A percentile compares a stretch with the other conserved stretches of the same genome.
Evolutionary conservation across 2,797 vertebrate genomes (phyloP).

Genomic region (Silurus lanzhouensis): DNA sequence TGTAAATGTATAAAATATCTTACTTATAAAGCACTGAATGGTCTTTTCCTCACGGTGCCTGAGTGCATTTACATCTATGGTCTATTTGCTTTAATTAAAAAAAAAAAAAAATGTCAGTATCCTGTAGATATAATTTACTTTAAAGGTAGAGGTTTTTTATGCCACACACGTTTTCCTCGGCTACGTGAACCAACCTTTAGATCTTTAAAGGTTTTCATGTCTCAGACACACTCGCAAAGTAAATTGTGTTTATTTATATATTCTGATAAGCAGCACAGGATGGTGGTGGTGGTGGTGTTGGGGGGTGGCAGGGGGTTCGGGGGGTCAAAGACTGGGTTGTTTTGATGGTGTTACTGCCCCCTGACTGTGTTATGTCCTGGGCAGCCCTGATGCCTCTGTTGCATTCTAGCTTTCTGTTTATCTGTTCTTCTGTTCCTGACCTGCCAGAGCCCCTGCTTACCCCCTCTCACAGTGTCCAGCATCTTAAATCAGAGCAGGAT

Average conservation of each 20-base stretch:
- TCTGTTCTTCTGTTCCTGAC: neutral
- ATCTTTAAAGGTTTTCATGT: neutral
- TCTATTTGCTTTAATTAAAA: no score
- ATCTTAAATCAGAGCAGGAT: neutral
- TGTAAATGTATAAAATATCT: no score
- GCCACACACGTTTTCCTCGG: neutral
- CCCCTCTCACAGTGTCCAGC: neutral
- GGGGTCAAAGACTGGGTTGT: neutral
- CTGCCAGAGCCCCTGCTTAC: neutral
- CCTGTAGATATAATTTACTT: neutral
- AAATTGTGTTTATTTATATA: no score
- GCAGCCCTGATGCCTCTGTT: neutral
- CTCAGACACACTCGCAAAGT: neutral
- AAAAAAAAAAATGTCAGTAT: no score
- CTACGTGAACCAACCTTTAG: neutral
- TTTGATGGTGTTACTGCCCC: neutral
- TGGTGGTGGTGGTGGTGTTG: no score
- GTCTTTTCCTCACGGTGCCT: no score
- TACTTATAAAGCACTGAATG: no score
- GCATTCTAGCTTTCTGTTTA: neutral
- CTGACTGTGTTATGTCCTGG: neutral
- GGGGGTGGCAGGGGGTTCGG: neutral
- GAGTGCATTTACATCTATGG: no score
- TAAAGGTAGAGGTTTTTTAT: neutral
- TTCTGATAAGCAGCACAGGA: neutral